phyloP scores from a whole-genome alignment of 2,113 vertebrate genomes.

The Python bivittatus region DNA sequence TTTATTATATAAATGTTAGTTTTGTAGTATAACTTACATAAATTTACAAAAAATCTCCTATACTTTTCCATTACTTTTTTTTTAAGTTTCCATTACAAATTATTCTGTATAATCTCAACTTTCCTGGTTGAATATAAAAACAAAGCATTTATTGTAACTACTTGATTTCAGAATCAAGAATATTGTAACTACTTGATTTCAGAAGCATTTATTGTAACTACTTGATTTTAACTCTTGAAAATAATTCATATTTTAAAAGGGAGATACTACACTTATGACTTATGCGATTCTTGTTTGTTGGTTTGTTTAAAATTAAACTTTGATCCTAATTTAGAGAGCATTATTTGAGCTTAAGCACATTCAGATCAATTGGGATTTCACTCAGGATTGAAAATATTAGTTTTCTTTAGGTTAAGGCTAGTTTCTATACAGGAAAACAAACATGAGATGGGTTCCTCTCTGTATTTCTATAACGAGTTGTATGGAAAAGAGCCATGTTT shows the following conservation, averaged over 20 bases:
- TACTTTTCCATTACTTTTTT: slow-evolving; percentile 70
- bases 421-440: background rate
- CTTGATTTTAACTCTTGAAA: slow-evolving; percentile 72
- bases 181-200: too few relatives aligned
- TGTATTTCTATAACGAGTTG: background rate
- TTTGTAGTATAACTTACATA: slow-evolving; percentile 28
- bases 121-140: slow-evolving; percentile 77
- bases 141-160: slow-evolving; percentile 80
- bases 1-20: slow-evolving; percentile 53
- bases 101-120: slow-evolving; percentile 70
- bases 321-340: slow-evolving; percentile 41
- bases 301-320: slow-evolving; percentile 37
- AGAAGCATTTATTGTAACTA: slow-evolving; percentile 80
- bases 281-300: slow-evolving; percentile 52
- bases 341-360: background rate
- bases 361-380: background rate
- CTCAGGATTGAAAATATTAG: background rate
- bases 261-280: slow-evolving; percentile 65
- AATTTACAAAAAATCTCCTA: slow-evolving; percentile 41
- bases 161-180: slow-evolving; percentile 72
- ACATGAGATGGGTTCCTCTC: background rate
- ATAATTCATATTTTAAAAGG: slow-evolving; percentile 40
- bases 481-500: slow-evolving; percentile 20
- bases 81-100: slow-evolving; percentile 67
- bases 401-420: background rate